Evolutionary conservation across 2,888 invertebrate genomes (phyloP).

Genomic region (Cepaea hortensis): DNA sequence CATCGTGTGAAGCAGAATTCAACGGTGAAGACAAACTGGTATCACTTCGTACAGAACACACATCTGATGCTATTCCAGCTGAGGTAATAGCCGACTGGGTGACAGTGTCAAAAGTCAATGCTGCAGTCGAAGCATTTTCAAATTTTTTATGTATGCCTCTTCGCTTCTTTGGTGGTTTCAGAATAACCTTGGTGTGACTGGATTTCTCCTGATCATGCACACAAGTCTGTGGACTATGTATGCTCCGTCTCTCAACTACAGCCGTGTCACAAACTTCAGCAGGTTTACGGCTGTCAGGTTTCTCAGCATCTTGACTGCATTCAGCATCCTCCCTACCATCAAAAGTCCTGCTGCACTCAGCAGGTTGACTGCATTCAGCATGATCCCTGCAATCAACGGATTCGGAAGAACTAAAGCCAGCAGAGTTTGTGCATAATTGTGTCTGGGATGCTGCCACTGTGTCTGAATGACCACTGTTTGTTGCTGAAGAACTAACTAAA

Average conservation of each 20-base stretch:
- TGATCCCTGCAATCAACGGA: no score
- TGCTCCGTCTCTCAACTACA: not conserved
- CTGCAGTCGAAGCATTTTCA: conserved; percentile 22
- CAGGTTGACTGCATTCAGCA: no score
- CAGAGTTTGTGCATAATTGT: conserved; percentile 3
- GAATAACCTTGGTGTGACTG: conserved; percentile 41
- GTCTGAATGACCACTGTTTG: not conserved
- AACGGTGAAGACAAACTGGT: not conserved
- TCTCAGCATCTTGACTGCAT: no score
- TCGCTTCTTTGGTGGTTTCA: conserved; percentile 53
- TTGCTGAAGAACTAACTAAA: not conserved
- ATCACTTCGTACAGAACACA: not conserved
- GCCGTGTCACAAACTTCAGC: not conserved
- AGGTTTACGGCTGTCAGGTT: not conserved
- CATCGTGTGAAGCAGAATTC: not conserved
- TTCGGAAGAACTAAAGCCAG: not conserved
- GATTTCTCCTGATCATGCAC: not conserved
- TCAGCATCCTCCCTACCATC: no score
- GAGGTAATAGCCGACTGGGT: not conserved
- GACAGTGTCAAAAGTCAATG: not conserved
- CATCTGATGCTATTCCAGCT: not conserved
- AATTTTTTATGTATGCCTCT: conserved; percentile 45
- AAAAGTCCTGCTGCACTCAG: no score
- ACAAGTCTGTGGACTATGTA: not conserved
- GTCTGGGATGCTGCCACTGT: not conserved